A percentile compares a stretch with the other conserved stretches of the same genome.
These are phyloP conservation scores for Bombus confusus DNA, from an alignment of 1,140 invertebrate species.

Conservation along the genomic window DNA sequence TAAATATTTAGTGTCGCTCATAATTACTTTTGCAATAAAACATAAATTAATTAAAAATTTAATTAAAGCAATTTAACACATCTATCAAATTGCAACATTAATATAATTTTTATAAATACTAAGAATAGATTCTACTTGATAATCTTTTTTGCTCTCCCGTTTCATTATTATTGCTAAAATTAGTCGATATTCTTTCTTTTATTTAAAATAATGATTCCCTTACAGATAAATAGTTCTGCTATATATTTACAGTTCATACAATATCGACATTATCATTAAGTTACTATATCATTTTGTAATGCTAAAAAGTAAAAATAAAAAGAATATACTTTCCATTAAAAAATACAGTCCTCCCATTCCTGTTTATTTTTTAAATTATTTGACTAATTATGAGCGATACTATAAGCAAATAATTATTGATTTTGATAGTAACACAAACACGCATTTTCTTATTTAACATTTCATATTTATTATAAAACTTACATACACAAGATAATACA, in stretches of 20 bases:
- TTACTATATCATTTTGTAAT: not conserved
- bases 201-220: not conserved
- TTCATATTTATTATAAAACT: conserved; percentile 48
- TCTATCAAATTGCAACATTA: not conserved
- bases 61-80: not conserved
- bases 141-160: not conserved
- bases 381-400: not conserved
- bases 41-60: not conserved
- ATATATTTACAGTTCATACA: too few relatives aligned
- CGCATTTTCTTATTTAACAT: conserved; percentile 21
- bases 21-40: not conserved
- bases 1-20: not conserved
- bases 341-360: not conserved
- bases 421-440: not conserved
- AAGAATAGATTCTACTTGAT: not conserved
- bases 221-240: too few relatives aligned
- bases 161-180: not conserved
- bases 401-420: not conserved
- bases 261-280: too few relatives aligned
- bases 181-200: not conserved
- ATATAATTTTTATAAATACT: not conserved
- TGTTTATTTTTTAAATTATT: not conserved
- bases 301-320: not conserved
- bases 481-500: conserved; percentile 38
- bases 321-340: not conserved